These are phyloP conservation scores for Gastracanthus pulcherrimus DNA, from an alignment of 2,888 invertebrate genomes.

Conservation along the genomic window DNA sequence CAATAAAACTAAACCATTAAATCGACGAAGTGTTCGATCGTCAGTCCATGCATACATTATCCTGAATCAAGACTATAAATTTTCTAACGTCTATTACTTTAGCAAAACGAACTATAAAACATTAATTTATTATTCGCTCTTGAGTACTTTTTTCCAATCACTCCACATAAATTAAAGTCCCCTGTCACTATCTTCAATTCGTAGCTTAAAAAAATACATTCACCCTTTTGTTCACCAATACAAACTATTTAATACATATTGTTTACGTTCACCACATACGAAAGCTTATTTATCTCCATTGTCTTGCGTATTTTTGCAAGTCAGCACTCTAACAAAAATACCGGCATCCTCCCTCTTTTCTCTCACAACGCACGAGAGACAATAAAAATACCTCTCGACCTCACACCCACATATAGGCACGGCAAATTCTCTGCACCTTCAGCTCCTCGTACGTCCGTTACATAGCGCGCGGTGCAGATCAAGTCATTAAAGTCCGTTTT, in stretches of 20 bases:
- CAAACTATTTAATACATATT: too few relatives aligned
- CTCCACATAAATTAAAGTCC: neutral
- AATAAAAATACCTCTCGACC: constrained; percentile 7
- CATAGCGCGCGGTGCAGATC: neutral
- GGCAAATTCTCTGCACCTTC: neutral
- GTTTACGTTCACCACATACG: too few relatives aligned
- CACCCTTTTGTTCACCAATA: too few relatives aligned
- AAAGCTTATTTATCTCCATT: too few relatives aligned
- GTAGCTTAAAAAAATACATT: too few relatives aligned
- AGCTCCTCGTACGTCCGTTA: neutral
- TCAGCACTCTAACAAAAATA: constrained; percentile 5
- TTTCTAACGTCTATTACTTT: neutral
- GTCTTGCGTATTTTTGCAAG: neutral
- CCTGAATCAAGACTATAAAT: neutral
- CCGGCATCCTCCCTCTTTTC: too few relatives aligned
- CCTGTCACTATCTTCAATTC: neutral
- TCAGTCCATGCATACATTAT: neutral
- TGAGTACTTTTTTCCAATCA: too few relatives aligned
- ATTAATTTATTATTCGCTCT: neutral
- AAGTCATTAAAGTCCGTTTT: constrained; percentile 19
- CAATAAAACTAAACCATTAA: neutral
- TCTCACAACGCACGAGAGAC: neutral
- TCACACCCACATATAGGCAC: neutral
- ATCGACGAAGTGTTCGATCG: neutral
- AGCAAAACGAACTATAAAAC: neutral